Evolutionary conservation across 2,888 invertebrate species (phyloP).

Genomic region (Steinernema hermaphroditum): DNA sequence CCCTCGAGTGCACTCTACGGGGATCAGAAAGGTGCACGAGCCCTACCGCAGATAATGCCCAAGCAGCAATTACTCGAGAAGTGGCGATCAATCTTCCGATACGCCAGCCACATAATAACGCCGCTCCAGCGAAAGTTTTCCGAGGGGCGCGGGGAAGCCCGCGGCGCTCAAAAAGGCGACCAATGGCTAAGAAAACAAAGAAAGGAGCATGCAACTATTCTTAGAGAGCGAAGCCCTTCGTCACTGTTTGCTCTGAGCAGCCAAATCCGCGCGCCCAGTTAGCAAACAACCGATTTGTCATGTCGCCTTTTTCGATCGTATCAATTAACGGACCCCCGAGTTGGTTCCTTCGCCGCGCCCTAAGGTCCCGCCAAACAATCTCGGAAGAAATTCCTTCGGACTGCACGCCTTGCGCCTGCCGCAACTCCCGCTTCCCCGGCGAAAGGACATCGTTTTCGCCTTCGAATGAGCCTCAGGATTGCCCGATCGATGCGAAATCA

Average conservation of each 20-base stretch:
- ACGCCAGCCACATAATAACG: conserved; percentile 20
- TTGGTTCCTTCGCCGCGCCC: background rate
- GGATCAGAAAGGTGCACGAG: no score
- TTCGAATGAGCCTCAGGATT: background rate
- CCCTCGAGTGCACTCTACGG: no score
- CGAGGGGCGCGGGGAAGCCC: no score
- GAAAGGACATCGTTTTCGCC: conserved; percentile 22
- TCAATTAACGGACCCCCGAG: conserved; percentile 27
- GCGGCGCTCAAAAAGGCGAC: background rate
- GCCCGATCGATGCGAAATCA: conserved; percentile 7
- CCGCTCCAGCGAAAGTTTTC: background rate
- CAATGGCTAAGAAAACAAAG: conserved; percentile 18
- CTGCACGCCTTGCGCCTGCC: background rate
- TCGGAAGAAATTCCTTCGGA: background rate
- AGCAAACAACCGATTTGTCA: conserved; percentile 29
- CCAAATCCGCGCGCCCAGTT: conserved; percentile 21
- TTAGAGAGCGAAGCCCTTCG: conserved; percentile 3
- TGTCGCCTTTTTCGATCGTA: conserved; percentile 29
- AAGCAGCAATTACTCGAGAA: conserved; percentile 20
- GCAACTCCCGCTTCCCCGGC: background rate
- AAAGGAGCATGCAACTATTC: conserved; percentile 15
- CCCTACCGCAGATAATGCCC: background rate
- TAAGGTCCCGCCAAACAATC: background rate
- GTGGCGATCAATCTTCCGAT: conserved; percentile 26
- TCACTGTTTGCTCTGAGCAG: conserved; percentile 15